Percentiles rank a stretch among this genome's conserved stretches.
Evolutionary conservation across 2,888 invertebrate genomes (phyloP).

Genomic region (Lasioglossum calceatum): DNA sequence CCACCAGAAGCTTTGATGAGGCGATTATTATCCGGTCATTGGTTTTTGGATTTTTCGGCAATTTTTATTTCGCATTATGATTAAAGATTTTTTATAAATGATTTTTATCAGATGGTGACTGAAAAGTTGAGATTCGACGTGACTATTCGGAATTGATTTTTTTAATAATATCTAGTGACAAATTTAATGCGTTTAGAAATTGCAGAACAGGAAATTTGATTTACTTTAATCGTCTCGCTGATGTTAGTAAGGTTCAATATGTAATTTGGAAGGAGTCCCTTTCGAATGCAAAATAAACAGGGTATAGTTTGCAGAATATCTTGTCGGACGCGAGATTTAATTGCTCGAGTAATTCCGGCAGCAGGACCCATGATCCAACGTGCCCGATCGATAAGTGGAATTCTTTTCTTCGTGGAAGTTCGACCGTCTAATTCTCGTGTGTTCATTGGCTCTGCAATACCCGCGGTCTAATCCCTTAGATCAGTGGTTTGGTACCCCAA

Average conservation of each 20-base stretch:
- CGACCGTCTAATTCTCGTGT: slow-evolving; percentile 78
- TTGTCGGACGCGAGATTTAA: slow-evolving; percentile 2
- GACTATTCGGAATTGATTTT: not conserved
- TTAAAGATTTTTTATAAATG: not conserved
- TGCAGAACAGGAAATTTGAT: too few species aligned
- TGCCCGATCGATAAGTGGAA: slow-evolving; percentile 50
- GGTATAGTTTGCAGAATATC: not conserved
- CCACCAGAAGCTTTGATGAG: slow-evolving; percentile 4
- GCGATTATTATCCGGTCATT: slow-evolving; percentile 19
- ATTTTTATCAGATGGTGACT: not conserved
- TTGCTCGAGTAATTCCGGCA: slow-evolving; percentile 10
- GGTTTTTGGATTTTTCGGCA: not conserved
- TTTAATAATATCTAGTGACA: not conserved
- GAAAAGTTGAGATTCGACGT: not conserved
- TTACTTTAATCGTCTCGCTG: not conserved
- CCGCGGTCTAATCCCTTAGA: slow-evolving; percentile 84
- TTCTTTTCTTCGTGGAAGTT: slow-evolving; percentile 68
- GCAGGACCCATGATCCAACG: not conserved
- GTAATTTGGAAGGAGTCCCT: not conserved
- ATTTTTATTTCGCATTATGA: not conserved
- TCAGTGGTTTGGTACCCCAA: slow-evolving; percentile 82
- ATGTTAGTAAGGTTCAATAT: not conserved
- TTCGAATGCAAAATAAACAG: not conserved
- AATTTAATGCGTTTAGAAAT: not conserved
- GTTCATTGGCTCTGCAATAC: slow-evolving; percentile 84